A percentile compares a stretch with the other conserved stretches of the same genome.
Conservation (phyloP, 2,113 vertebrate species). For the Triplophysa rosa region DNA sequence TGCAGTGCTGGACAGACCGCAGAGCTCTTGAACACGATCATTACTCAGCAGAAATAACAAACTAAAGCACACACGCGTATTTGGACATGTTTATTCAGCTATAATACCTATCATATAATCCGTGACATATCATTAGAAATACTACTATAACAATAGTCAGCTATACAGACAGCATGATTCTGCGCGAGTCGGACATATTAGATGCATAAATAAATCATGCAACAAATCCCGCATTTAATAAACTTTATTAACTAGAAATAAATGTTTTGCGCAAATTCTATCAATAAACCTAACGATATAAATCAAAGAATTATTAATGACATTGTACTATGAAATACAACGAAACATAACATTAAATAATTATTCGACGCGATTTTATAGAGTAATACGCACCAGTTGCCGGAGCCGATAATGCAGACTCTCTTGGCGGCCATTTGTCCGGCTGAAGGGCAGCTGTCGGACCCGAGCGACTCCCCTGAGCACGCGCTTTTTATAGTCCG, state of each 20-base stretch:
- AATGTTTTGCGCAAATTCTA: background rate
- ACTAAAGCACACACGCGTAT: background rate
- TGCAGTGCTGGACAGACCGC: too few species aligned
- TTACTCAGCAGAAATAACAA: slow-evolving; percentile 11
- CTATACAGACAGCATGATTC: too few species aligned
- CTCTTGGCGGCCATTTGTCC: slow-evolving; percentile 71
- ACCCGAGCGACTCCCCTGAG: background rate
- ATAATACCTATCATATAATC: background rate
- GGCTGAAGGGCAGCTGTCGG: slow-evolving; percentile 17
- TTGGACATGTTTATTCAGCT: background rate
- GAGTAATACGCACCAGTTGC: slow-evolving; percentile 87
- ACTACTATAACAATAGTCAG: too few species aligned
- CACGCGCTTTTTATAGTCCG: background rate
- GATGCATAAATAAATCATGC: background rate
- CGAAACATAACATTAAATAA: too few species aligned
- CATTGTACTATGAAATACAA: background rate
- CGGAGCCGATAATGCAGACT: slow-evolving; percentile 91
- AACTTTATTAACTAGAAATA: slow-evolving; percentile 6
- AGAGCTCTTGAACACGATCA: background rate
- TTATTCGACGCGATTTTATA: background rate
- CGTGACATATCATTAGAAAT: background rate
- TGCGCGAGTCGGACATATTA: background rate
- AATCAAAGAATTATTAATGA: background rate
- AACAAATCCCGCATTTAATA: background rate
- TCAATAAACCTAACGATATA: background rate